A percentile compares a stretch with the other conserved stretches of the same genome.
Evolutionary conservation across 2,113 vertebrate species (phyloP).

Genomic region (Myrmophylax atrothorax): DNA sequence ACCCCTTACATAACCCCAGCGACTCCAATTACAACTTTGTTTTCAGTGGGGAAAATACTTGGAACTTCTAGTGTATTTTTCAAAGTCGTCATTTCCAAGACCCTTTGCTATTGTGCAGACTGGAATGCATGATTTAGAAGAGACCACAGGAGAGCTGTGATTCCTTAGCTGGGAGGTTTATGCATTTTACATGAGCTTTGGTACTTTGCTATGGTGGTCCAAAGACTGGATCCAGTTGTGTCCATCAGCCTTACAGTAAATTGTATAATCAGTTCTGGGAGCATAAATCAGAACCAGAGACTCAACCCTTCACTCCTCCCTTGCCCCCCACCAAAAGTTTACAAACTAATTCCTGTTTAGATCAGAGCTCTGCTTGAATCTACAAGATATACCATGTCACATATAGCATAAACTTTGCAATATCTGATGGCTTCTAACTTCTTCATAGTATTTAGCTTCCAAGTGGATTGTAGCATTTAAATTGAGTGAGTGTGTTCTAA

Average conservation of each 20-base stretch:
- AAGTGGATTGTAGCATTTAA: not conserved
- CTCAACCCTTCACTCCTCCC: not conserved
- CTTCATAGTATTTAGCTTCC: not conserved
- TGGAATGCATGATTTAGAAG: not conserved
- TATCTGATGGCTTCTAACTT: not conserved
- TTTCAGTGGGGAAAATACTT: constrained; percentile 38
- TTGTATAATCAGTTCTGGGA: not conserved
- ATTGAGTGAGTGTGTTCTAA: not conserved
- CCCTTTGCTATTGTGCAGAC: not conserved
- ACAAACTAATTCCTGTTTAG: not conserved
- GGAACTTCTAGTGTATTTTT: constrained; percentile 19
- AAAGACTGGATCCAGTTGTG: not conserved
- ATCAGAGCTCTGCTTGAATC: not conserved
- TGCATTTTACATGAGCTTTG: not conserved
- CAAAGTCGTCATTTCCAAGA: not conserved
- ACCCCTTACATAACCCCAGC: not conserved
- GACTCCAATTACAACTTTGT: constrained; percentile 24
- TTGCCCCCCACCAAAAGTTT: not conserved
- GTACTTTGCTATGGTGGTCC: not conserved
- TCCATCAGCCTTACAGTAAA: not conserved
- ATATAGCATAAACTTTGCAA: not conserved
- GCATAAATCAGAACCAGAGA: not conserved
- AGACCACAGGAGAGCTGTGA: not conserved
- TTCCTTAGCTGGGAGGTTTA: not conserved
- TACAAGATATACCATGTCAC: not conserved